A percentile compares a stretch with the other conserved stretches of the same genome.
Evolutionary conservation across 2,113 vertebrate species (phyloP).

Genomic region (Penelope pileata): DNA sequence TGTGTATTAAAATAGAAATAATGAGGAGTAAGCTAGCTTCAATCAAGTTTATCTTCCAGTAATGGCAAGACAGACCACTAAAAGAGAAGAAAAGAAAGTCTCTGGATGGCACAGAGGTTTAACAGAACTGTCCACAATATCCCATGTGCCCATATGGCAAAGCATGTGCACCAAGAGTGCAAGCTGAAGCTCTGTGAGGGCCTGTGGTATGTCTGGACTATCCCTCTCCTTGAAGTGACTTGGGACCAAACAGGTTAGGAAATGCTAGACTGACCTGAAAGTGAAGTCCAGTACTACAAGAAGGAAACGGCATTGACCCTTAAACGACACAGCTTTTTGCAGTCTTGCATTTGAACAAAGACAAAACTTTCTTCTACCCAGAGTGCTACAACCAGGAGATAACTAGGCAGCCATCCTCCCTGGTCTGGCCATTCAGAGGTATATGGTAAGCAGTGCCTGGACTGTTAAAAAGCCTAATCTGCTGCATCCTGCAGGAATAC

Average conservation of each 20-base stretch:
- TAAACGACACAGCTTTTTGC: not conserved
- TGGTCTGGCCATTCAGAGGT: not conserved
- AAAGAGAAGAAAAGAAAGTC: not conserved
- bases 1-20: not conserved
- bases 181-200: not conserved
- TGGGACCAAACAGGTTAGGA: not conserved
- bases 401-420: not conserved
- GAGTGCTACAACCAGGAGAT: rapidly evolving
- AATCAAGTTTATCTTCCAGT: not conserved
- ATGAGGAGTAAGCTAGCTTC: not conserved
- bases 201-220: not conserved
- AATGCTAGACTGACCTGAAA: not conserved
- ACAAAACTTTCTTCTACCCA: not conserved
- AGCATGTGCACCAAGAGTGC: not conserved
- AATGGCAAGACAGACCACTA: not conserved
- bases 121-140: not conserved
- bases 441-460: not conserved
- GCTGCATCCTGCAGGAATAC: not conserved
- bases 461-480: not conserved
- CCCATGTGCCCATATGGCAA: not conserved
- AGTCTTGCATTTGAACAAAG: not conserved
- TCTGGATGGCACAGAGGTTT: not conserved
- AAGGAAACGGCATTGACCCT: not conserved
- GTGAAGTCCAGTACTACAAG: not conserved
- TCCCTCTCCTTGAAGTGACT: not conserved